Percentiles rank a stretch among this genome's conserved stretches.
These are phyloP conservation scores for Trachelus stipa DNA, from an alignment of 2,888 invertebrate species.

Conservation along the genomic window DNA sequence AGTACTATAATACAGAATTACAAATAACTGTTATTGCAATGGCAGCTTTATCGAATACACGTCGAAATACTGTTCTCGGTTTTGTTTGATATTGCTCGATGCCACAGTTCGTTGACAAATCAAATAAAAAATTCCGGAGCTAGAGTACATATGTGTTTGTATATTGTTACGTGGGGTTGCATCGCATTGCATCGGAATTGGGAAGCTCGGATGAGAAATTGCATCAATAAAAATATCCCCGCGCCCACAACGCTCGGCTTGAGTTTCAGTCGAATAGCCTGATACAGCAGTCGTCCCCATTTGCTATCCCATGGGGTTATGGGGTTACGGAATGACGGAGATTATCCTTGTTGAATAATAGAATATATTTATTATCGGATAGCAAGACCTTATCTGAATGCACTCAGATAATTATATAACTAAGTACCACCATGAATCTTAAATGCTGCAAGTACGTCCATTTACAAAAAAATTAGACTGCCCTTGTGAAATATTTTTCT, in stretches of 20 bases:
- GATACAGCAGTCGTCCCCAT: slow-evolving; percentile 9
- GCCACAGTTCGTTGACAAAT: background rate
- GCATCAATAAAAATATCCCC: slow-evolving; percentile 18
- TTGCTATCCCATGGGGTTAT: slow-evolving; percentile 17
- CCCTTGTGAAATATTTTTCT: background rate
- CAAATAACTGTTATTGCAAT: background rate
- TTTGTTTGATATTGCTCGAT: background rate
- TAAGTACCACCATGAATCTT: background rate
- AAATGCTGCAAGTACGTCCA: background rate
- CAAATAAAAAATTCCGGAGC: background rate
- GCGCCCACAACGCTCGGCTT: background rate
- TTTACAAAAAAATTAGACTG: background rate
- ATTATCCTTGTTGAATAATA: slow-evolving; percentile 27
- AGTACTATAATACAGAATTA: background rate
- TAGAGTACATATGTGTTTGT: background rate
- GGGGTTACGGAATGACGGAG: slow-evolving; percentile 13
- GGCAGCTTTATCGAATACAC: background rate
- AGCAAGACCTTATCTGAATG: slow-evolving; percentile 9
- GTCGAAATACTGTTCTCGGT: background rate
- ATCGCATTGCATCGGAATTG: slow-evolving; percentile 8
- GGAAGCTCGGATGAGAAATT: slow-evolving; percentile 10
- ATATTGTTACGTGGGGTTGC: slow-evolving; percentile 4
- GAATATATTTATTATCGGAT: slow-evolving; percentile 24
- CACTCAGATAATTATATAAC: background rate
- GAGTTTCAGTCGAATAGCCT: slow-evolving; percentile 11